Evolutionary conservation across 2,113 vertebrate genomes (phyloP).

Genomic region (Grammomys surdaster): DNA sequence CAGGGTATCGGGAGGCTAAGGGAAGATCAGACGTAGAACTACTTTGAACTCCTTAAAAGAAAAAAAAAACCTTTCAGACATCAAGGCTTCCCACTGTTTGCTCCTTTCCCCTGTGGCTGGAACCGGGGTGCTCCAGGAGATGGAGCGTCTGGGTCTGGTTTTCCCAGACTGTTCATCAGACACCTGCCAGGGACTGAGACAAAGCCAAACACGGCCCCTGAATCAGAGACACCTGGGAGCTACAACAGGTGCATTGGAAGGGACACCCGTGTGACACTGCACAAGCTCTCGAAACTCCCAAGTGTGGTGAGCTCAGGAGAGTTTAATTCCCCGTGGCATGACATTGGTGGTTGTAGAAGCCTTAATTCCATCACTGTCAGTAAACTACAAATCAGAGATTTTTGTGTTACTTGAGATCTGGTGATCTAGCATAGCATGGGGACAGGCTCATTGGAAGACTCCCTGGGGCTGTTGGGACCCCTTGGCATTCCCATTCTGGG

Average conservation of each 20-base stretch:
- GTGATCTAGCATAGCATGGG: not conserved
- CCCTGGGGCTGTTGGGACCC: not conserved
- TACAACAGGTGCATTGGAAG: not conserved
- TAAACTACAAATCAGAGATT: not conserved
- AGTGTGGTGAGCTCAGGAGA: not conserved
- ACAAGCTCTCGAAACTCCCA: not conserved
- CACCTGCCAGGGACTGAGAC: constrained; percentile 62
- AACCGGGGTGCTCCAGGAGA: constrained; percentile 24
- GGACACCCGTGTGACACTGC: rapidly evolving
- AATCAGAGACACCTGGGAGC: constrained; percentile 12
- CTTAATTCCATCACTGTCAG: not conserved
- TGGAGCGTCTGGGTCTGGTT: constrained; percentile 65
- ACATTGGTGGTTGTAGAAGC: not conserved
- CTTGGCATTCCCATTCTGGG: not conserved
- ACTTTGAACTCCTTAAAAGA: constrained; percentile 81
- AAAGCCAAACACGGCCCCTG: constrained; percentile 28
- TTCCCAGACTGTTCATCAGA: constrained; percentile 70
- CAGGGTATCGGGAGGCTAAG: constrained; percentile 55
- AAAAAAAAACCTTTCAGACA: constrained; percentile 67
- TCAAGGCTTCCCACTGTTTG: constrained; percentile 75
- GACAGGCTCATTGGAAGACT: not conserved
- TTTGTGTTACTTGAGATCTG: not conserved
- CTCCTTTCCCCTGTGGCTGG: constrained; percentile 69
- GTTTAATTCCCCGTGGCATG: not conserved
- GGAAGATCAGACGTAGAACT: constrained; percentile 74